These are phyloP conservation scores for Melieria picta DNA, from an alignment of 2,888 invertebrate species.

Conservation along the genomic window DNA sequence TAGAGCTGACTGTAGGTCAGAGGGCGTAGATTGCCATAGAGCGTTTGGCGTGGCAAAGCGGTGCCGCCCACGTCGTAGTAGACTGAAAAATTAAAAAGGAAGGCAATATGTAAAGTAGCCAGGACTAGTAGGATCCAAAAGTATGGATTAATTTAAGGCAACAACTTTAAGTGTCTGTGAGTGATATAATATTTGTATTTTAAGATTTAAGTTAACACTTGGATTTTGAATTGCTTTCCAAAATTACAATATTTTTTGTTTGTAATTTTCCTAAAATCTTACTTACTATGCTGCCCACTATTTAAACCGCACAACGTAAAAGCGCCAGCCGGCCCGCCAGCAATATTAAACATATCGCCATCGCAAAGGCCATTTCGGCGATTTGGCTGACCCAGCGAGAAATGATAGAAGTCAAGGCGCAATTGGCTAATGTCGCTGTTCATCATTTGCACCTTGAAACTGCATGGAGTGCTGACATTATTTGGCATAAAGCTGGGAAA, in stretches of 20 bases:
- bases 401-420: conserved; percentile 84
- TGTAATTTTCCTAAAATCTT: not conserved
- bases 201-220: too few species aligned
- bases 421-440: conserved; percentile 84
- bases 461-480: conserved; percentile 75
- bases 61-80: conserved; percentile 63
- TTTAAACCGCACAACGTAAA: conserved; percentile 83
- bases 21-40: conserved; percentile 52
- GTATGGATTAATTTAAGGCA: too few species aligned
- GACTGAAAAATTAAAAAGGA: conserved; percentile 48
- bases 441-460: conserved; percentile 78
- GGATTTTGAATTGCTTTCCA: not conserved
- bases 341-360: conserved; percentile 75
- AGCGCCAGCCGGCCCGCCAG: conserved; percentile 69
- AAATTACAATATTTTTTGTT: not conserved
- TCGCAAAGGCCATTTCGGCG: conserved; percentile 81
- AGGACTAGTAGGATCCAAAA: too few species aligned
- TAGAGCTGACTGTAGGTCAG: conserved; percentile 45
- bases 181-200: too few species aligned
- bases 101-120: not conserved
- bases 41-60: conserved; percentile 51
- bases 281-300: conserved; percentile 84
- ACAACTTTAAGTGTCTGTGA: too few species aligned
- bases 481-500: conserved; percentile 79
- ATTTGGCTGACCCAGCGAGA: conserved; percentile 86